A percentile compares a stretch with the other conserved stretches of the same genome.
These are phyloP conservation scores for Taeniopygia guttata DNA, from an alignment of 2,797 vertebrate genomes.

Conservation along the genomic window DNA sequence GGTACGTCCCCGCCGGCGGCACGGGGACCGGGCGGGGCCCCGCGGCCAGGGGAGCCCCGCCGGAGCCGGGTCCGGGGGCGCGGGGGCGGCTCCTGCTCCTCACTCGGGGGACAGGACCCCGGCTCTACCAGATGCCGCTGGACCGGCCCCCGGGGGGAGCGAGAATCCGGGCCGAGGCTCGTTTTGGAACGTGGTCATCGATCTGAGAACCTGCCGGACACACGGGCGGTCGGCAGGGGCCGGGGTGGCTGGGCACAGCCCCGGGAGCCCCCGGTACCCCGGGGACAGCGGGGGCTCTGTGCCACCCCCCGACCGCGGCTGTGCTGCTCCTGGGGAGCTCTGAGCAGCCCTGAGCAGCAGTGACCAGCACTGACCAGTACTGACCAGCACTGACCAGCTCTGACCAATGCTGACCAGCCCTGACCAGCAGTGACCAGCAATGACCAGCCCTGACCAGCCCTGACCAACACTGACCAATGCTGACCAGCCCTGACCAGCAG, in stretches of 20 bases:
- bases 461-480: too few species aligned
- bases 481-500: too few species aligned
- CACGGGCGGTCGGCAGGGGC: rapidly evolving
- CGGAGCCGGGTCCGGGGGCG: not conserved
- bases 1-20: not conserved
- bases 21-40: too few species aligned
- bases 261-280: not conserved
- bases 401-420: too few species aligned
- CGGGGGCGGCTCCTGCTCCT: conserved; percentile 2
- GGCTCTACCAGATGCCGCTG: conserved; percentile 87
- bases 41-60: too few species aligned
- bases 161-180: conserved; percentile 92
- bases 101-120: conserved; percentile 15
- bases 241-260: not conserved
- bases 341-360: too few species aligned
- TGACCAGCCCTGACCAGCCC: too few species aligned
- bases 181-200: conserved; percentile 88
- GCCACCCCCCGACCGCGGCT: not conserved
- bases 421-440: too few species aligned
- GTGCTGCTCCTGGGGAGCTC: rapidly evolving
- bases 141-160: conserved; percentile 93
- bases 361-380: too few species aligned
- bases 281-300: too few species aligned
- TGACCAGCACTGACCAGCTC: too few species aligned
- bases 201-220: conserved; percentile 85